Conservation (phyloP, 2,888 invertebrate species). For the Norana najaformis region DNA sequence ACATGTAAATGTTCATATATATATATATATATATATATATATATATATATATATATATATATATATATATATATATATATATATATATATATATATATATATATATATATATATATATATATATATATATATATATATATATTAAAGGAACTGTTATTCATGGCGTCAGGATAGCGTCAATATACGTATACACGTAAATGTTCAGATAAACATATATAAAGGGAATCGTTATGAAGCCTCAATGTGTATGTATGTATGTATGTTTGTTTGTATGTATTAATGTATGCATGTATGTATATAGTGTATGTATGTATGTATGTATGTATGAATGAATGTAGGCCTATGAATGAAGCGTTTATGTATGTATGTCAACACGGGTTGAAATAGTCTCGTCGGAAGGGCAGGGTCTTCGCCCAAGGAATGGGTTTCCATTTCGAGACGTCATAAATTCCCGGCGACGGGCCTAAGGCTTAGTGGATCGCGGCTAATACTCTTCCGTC, state of each 20-base stretch:
- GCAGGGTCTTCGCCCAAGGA: neutral
- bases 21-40: constrained; percentile 29
- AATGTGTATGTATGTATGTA: no score
- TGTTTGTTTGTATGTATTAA: no score
- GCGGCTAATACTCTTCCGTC: neutral
- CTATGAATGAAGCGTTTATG: no score
- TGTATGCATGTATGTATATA: no score
- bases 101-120: neutral
- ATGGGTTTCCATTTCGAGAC: neutral
- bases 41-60: constrained; percentile 26
- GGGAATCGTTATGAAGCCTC: no score
- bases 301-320: no score
- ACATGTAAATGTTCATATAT: constrained; percentile 28
- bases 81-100: constrained; percentile 32
- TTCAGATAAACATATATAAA: no score
- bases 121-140: constrained; percentile 22
- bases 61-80: constrained; percentile 25
- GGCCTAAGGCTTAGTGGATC: neutral
- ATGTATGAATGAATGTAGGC: no score
- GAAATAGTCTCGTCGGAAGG: neutral
- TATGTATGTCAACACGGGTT: no score
- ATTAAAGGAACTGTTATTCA: no score
- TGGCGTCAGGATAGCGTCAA: no score
- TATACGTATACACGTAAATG: no score
- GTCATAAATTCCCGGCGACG: neutral